Evolutionary conservation across 2,797 vertebrate genomes (phyloP), one percentile per base, ranked within the genome.

Genomic region (Echeneis naucrates): DNA sequence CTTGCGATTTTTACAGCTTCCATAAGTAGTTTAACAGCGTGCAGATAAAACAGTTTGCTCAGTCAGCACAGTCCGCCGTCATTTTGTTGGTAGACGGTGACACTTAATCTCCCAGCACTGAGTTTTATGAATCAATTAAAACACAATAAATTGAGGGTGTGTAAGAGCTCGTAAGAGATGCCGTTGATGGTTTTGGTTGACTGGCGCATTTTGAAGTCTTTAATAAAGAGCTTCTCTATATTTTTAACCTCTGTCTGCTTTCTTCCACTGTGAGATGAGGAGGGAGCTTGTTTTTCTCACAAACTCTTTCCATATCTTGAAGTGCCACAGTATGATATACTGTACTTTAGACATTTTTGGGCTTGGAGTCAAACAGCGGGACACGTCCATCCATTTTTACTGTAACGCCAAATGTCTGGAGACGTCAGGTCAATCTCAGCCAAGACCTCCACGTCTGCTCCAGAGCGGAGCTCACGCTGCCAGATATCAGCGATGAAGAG

Each of bases 101-200:
- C 77, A 71, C 42, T 27, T 76, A 27, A 68, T 74, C 55, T 67
- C 67, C 60, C 37, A 64, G 63, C 33, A 60, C 33, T 68, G 38
- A 56, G 54, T 72, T 87, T 87, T 77, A 80, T 67, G 72, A 82
- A 81, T 79, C 68, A 82, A 61, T 88, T 81, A 80, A 83, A 82
- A 74, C 16, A 23, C 12, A 17, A 81, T 78, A 59, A 72, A 82
- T 30, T 53, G 73, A 58, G 66, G 8, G 7, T 53, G 67, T 59
- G 54, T 76, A 55, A 76, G 35, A 58, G 65, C 44, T 72, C 32
- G 35, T 60, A 60, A 56, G 40, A 77, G 58, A 56, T 81, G 69
- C 26, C 5, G 14, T 5, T 75, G 58, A 82, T 42, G 48, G 53
- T 65, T 84, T 72, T 68, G 54, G 53, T 67, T 42, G 38, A 72